A percentile compares a stretch with the other conserved stretches of the same genome.
These are phyloP conservation scores for Lophotis ruficrista DNA, from an alignment of 2,113 vertebrate species.

Conservation along the genomic window DNA sequence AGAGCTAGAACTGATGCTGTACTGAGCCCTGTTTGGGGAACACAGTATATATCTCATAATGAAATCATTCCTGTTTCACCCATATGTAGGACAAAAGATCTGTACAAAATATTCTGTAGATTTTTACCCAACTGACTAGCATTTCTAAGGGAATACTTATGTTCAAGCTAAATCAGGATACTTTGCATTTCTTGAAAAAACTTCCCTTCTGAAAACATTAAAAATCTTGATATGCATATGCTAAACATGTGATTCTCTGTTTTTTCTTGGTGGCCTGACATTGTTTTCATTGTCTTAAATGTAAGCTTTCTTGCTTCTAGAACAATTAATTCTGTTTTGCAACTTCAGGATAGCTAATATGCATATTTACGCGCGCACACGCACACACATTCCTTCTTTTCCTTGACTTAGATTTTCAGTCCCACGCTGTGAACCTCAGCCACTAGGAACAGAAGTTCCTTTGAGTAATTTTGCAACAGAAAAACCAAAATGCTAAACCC, in stretches of 20 bases:
- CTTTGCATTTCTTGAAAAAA: conserved; percentile 38
- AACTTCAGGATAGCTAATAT: neutral
- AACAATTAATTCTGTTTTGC: neutral
- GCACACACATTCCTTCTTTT: neutral
- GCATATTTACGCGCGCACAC: neutral
- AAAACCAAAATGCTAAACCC: neutral
- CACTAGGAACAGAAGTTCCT: neutral
- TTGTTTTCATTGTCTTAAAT: conserved; percentile 11
- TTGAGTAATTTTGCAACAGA: neutral
- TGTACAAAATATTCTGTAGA: neutral
- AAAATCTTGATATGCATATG: neutral
- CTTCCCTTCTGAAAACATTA: conserved; percentile 10
- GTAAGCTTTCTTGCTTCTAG: neutral
- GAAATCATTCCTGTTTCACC: neutral
- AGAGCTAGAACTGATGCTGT: neutral
- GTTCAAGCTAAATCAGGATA: conserved; percentile 18
- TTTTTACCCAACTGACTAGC: conserved; percentile 24
- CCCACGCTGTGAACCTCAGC: neutral
- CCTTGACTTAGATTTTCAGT: neutral
- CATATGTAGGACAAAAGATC: neutral
- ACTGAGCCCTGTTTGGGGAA: neutral
- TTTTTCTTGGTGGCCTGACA: neutral
- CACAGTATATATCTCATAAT: neutral
- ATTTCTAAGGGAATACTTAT: conserved; percentile 42
- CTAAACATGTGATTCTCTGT: neutral